These are phyloP conservation scores for Macrosoma leucophasiata DNA, from an alignment of 2,888 invertebrate genomes.

Conservation along the genomic window DNA sequence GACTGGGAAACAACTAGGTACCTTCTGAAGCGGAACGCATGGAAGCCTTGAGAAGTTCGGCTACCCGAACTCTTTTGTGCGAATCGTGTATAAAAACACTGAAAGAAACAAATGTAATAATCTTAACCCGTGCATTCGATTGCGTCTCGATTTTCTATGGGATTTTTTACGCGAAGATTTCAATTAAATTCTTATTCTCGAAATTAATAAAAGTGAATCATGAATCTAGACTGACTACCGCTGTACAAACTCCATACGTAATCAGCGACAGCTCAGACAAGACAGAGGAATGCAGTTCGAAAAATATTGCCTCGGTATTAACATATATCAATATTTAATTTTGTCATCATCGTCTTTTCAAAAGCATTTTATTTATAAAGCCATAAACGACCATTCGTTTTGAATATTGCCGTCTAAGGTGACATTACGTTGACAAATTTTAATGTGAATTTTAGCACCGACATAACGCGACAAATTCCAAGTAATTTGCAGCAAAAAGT, in stretches of 20 bases:
- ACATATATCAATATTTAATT: too few species aligned
- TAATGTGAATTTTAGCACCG: conserved; percentile 58
- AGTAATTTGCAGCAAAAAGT: conserved; percentile 64
- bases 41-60: conserved; percentile 64
- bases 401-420: conserved; percentile 52
- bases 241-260: too few species aligned
- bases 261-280: too few species aligned
- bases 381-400: conserved; percentile 50
- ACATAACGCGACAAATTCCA: conserved; percentile 43
- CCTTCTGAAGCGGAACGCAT: conserved; percentile 56
- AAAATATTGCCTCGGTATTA: too few species aligned
- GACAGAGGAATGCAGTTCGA: too few species aligned
- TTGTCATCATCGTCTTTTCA: too few species aligned
- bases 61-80: conserved; percentile 56
- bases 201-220: conserved; percentile 37
- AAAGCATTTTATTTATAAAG: conserved; percentile 52
- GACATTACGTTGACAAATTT: conserved; percentile 50
- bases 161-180: conserved; percentile 49
- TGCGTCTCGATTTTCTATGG: conserved; percentile 59
- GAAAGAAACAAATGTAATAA: conserved; percentile 42
- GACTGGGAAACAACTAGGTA: conserved; percentile 26
- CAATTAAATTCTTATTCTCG: conserved; percentile 55
- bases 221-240: conserved; percentile 27
- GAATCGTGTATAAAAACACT: conserved; percentile 39
- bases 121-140: conserved; percentile 43